Base-by-base conservation (phyloP, 2,888 invertebrate genomes). In the Apocheima hispidaria region DNA sequence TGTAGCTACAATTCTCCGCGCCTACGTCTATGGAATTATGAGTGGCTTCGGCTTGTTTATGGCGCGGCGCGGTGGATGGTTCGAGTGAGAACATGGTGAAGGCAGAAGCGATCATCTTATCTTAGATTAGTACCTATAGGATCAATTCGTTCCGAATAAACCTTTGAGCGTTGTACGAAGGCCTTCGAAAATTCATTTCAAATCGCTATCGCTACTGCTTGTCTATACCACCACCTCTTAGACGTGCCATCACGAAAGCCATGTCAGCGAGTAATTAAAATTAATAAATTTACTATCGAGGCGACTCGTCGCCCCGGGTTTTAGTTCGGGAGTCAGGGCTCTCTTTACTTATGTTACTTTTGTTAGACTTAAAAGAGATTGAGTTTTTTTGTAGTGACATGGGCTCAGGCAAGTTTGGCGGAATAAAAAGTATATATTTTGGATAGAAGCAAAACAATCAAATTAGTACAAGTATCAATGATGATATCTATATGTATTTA, bases 251-350 rank as follows among this genome's bases (percentile, higher is more conserved):
- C 65, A 64, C 60, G 67, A 60, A 63, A 65, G 65, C 62, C 70
- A 52, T 63, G 68, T 70, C 70, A 49, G 59, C 64, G 66, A 72
- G 73, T 76, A 76, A 78, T 78, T 78, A 73, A 73, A 76, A 76
- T 78, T 73, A 76, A 77, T 78, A 77, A 74, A 75, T 75, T 77
- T 70, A 73, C 65, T 60, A 61, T 51, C 58, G 57, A 53, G 28
- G n/a, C 43, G 35, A 38, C 35, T 36, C 50, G 50, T 44, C 50
- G 54, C 54, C 49, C 36, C 23, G 26, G 60, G 28, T 20, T 40
- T 35, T 53, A 59, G 52, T 10, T 18, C 16, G 26, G 35, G 46
- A 59, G 59, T 41, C 33, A 10, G 14, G 18, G 38, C 6, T 21
- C 21, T n/a, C 33, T 14, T 40, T 23, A 16, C 16, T 41, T 49